Evolutionary conservation across 2,888 invertebrate species (phyloP), one percentile per base, ranked within the genome.

Genomic region (Allophyes oxyacanthae): DNA sequence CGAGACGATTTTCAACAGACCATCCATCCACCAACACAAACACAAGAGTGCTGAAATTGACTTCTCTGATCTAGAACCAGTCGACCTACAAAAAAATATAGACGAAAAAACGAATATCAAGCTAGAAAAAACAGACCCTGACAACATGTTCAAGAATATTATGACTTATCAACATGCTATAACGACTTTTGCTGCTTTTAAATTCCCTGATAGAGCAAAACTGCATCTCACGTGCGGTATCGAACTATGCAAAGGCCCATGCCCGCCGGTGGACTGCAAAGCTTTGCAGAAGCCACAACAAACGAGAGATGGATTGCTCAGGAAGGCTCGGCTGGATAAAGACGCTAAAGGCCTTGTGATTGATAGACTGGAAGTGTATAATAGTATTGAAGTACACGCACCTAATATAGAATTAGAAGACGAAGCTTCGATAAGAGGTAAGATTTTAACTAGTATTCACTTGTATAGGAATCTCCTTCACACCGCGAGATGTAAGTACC

Each of bases 131-230:
- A 75, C 78, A 1, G 90, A 92, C 52, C 89, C 92, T 0, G 92
- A 92, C 2, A 80, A 85, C 43, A 85, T 89, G 73, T 86, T 91
- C 20, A 92, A 89, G 70, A 90, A 92, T 72, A 90, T 94, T 28
- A 94, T 94, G 94, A 91, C 91, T 0, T 94, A 93, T 58, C 92
- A 94, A 70, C 92, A 94, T 63, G 94, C 94, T 1, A 80, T 93
- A 0, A 94, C 97, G 0, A 96, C 95, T 13, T 97, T 97, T 89
- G 95, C 96, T 0, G 97, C 97, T 4, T 97, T 97, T 79, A 97
- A 97, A 80, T 97, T 97, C 86, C 97, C 97, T 3, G 97, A 97
- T 79, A 94, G 97, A 65, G 96, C 97, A 61, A 95, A 96, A 62
- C 88, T 97, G 36, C 97, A 97, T 85, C 90, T 97, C 41, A 96